Conservation (phyloP, 2,888 invertebrate species). For the Amorpha juglandis region DNA sequence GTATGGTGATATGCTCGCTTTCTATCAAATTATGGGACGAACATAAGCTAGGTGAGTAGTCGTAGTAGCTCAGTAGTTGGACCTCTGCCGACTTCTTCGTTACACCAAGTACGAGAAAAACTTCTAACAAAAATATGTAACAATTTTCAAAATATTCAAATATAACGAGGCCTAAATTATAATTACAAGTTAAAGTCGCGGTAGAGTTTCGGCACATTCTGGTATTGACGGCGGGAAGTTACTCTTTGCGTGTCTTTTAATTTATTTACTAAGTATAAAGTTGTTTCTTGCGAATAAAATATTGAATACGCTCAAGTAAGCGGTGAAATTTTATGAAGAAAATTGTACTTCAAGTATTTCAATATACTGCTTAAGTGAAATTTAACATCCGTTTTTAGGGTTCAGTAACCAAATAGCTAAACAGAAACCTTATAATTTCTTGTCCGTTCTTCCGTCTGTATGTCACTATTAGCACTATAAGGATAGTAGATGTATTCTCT, state of each 20-base stretch:
- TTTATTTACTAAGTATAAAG: neutral
- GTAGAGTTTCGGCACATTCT: neutral
- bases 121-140: neutral
- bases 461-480: too few relatives aligned
- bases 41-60: too few relatives aligned
- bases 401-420: too few relatives aligned
- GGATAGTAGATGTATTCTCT: too few relatives aligned
- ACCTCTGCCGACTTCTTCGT: too few relatives aligned
- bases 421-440: too few relatives aligned
- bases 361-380: neutral
- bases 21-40: too few relatives aligned
- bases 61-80: too few relatives aligned
- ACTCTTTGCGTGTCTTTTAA: constrained; percentile 5
- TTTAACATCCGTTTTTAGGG: too few relatives aligned
- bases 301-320: neutral
- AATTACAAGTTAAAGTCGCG: neutral
- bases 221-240: neutral
- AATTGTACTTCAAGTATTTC: neutral
- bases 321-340: neutral
- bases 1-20: too few relatives aligned
- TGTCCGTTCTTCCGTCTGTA: too few relatives aligned
- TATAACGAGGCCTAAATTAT: neutral
- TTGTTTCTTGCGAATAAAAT: neutral
- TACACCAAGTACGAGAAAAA: too few relatives aligned
- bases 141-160: neutral